These are phyloP conservation scores for Drosophila triauraria DNA, from an alignment of 1,140 invertebrate species.

Conservation along the genomic window DNA sequence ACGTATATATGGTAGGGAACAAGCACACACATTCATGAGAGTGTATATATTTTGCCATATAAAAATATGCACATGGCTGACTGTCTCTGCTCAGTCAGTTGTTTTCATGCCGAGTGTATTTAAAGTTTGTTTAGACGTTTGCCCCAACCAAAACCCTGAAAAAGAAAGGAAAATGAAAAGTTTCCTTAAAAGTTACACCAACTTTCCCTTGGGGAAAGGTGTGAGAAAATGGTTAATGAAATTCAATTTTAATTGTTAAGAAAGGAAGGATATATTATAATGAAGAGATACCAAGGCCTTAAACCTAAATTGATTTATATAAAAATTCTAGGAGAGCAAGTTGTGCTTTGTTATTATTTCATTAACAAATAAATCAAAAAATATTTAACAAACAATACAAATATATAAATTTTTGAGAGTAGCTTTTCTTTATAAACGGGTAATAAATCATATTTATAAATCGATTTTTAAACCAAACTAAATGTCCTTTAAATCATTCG, in stretches of 20 bases:
- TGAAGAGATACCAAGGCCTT: neutral
- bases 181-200: constrained; percentile 5
- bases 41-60: constrained; percentile 32
- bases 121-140: constrained; percentile 31
- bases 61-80: constrained; percentile 59
- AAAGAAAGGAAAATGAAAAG: constrained; percentile 7
- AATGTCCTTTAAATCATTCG: too few species aligned
- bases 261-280: neutral
- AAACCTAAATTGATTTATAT: neutral
- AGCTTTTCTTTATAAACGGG: too few species aligned
- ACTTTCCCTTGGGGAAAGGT: constrained; percentile 1
- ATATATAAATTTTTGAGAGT: too few species aligned
- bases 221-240: constrained; percentile 9
- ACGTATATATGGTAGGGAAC: neutral
- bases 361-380: too few species aligned
- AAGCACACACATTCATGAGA: constrained; percentile 39
- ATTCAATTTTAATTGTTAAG: constrained; percentile 9
- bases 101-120: constrained; percentile 34
- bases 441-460: too few species aligned
- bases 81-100: constrained; percentile 49
- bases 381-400: too few species aligned
- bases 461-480: too few species aligned
- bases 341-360: too few species aligned
- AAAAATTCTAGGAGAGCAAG: too few species aligned
- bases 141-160: constrained; percentile 1